phyloP scores from a whole-genome alignment of 2,113 vertebrate species.

The Paradisaea rubra region DNA sequence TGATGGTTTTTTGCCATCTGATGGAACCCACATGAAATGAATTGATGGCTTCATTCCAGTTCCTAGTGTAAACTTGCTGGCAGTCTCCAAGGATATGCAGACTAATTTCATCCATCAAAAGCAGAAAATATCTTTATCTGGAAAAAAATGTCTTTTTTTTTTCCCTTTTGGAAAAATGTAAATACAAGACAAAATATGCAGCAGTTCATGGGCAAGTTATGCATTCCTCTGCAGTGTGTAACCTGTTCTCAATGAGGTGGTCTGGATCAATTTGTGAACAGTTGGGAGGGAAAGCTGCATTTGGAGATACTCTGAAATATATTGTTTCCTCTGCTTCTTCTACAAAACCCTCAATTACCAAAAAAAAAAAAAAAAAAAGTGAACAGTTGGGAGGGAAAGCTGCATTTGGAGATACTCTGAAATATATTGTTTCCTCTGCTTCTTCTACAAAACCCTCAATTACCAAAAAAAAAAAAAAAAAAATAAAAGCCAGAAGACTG shows the following conservation, averaged over 20 bases:
- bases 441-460: background rate
- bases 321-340: background rate
- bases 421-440: background rate
- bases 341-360: background rate
- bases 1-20: background rate
- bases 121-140: background rate
- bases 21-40: background rate
- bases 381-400: background rate
- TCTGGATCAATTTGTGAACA: slow-evolving; percentile 33
- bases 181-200: slow-evolving; percentile 46
- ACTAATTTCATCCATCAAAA: slow-evolving; percentile 51
- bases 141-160: background rate
- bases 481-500: background rate
- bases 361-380: background rate
- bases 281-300: background rate
- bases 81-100: slow-evolving; percentile 30
- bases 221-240: slow-evolving; percentile 52
- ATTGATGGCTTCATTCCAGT: slow-evolving; percentile 12
- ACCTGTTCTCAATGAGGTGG: slow-evolving; percentile 47
- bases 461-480: background rate
- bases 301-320: slow-evolving; percentile 1
- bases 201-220: slow-evolving; percentile 51
- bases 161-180: slow-evolving; percentile 27
- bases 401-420: background rate
- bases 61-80: slow-evolving; percentile 35